Evolutionary conservation across 2,113 vertebrate species (phyloP), one percentile per base, ranked within the genome.

Genomic region (Burhinus bistriatus): DNA sequence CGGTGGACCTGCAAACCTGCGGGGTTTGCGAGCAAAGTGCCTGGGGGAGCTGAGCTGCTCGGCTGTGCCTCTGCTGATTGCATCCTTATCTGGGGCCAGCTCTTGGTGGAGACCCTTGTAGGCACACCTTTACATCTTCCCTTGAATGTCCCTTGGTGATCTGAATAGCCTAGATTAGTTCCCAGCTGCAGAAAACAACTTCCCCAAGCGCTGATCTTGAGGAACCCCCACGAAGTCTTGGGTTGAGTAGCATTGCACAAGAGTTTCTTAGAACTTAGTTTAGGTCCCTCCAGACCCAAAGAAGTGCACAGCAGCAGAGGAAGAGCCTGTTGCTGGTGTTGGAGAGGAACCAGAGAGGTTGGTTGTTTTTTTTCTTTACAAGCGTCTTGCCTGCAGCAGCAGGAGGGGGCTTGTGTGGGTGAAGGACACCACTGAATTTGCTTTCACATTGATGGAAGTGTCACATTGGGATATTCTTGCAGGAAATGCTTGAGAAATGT

Each of bases 21-120:
- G 0, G 62, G 54, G 19, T 49, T 77, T 52, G 19, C 0, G 0
- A 52, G 36, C 47, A 7, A 16, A 34, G 77, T 4, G 2, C 34
- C 45, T 0, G 0, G 38, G 18, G 52, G 6, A 59, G 92, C 77
- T 29, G 72, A 72, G 58, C 68, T 44, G 57, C 79, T 82, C 5
- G 3, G 2, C 10, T 55, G 11, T 65, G 65, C 30, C 52, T 70
- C 70, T 40, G 55, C 84, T 51, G 81, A 90, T 84, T 90, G 54
- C 40, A 69, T 26, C 82, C 66, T 87, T 93, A 76, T 88, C 92
- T 80, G 27, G n/a, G 51, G 45, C 68, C 5, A 3, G n/a, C 22
- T 69, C 14, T 54, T 2, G 6, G 21, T n/a, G 55, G 16, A 64
- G 38, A 45, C 55, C 19, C 23, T 57, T 54, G 12, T 23, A 19